A percentile compares a stretch with the other conserved stretches of the same genome.
Evolutionary conservation across 1,140 invertebrate species (phyloP).

Genomic region (Periplaneta americana): DNA sequence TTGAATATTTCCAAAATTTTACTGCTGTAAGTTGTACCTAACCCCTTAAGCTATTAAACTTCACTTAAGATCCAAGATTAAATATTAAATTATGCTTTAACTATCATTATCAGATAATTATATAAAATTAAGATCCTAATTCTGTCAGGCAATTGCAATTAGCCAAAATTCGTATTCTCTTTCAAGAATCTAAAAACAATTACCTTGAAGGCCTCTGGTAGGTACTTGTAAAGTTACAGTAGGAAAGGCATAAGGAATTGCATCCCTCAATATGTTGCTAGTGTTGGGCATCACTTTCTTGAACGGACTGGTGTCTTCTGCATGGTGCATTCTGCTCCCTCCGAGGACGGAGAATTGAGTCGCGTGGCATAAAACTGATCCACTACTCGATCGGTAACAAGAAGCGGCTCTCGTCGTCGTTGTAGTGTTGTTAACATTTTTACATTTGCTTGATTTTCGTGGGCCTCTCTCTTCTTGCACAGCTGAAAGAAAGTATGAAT

Average conservation of each 20-base stretch:
- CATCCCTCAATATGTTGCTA: neutral
- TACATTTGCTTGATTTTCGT: constrained; percentile 5
- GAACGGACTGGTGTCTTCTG: constrained; percentile 7
- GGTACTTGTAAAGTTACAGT: neutral
- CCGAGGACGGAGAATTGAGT: neutral
- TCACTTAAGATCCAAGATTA: too few relatives aligned
- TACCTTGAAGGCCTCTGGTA: neutral
- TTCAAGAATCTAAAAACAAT: too few relatives aligned
- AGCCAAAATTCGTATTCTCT: too few relatives aligned
- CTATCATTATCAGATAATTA: too few relatives aligned
- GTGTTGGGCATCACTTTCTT: neutral
- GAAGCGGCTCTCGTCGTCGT: neutral
- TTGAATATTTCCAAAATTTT: too few relatives aligned
- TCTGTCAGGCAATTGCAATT: too few relatives aligned
- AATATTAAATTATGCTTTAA: too few relatives aligned
- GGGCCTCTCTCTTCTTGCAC: constrained; percentile 16
- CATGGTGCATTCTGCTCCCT: neutral
- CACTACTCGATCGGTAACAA: neutral
- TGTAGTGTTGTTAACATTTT: neutral
- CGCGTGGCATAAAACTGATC: neutral
- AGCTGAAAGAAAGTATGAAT: neutral
- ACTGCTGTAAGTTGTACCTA: too few relatives aligned
- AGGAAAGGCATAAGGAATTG: neutral
- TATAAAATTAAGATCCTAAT: too few relatives aligned
- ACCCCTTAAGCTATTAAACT: too few relatives aligned